Conservation (phyloP, 1,140 invertebrate species). For the Vollenhovia emeryi region DNA sequence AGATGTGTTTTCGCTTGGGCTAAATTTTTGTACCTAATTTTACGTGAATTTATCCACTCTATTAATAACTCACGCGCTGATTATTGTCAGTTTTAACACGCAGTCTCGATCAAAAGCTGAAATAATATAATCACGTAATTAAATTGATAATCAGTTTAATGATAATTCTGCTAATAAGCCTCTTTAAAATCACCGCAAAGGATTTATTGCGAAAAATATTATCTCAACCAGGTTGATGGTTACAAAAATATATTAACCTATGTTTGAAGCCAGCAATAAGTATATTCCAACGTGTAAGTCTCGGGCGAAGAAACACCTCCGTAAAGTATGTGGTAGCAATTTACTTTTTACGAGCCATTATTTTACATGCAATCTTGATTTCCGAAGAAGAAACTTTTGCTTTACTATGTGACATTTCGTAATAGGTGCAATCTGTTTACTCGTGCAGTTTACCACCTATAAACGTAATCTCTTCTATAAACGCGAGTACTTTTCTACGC, state of each 20-base stretch:
- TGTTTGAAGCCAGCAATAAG: not conserved
- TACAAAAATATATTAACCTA: not conserved
- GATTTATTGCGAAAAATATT: too few species aligned
- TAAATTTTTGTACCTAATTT: too few species aligned
- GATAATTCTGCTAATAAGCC: too few species aligned
- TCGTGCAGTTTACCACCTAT: not conserved
- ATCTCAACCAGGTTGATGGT: too few species aligned
- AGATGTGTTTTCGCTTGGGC: too few species aligned
- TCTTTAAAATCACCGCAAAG: too few species aligned
- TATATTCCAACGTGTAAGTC: not conserved
- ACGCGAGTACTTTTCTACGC: not conserved
- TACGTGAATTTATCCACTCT: too few species aligned
- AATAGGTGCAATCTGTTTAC: not conserved
- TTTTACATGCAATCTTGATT: conserved; percentile 18
- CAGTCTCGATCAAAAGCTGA: too few species aligned
- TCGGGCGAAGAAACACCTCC: not conserved
- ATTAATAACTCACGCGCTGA: too few species aligned
- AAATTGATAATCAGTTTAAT: too few species aligned
- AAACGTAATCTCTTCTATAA: conserved; percentile 1
- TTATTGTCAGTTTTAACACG: too few species aligned
- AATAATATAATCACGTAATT: too few species aligned
- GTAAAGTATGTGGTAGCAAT: not conserved
- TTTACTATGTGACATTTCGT: not conserved
- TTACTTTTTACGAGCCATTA: conserved; percentile 12
- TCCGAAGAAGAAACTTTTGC: not conserved